Evolutionary conservation across 2,113 vertebrate species (phyloP).

Genomic region (Mungos mungo): DNA sequence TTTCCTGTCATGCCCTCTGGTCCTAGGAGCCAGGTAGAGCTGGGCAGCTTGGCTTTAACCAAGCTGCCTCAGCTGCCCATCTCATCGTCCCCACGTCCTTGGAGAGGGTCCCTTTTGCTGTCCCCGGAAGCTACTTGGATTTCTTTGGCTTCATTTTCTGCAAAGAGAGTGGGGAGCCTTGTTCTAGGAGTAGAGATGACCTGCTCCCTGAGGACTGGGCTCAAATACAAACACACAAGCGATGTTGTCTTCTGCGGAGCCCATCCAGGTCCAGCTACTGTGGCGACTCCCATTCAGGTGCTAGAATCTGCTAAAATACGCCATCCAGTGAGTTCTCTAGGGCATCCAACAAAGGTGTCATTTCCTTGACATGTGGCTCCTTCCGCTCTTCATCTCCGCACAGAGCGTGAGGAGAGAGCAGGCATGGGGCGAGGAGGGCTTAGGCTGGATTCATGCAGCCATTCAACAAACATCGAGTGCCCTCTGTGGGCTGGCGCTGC

Average conservation of each 20-base stretch:
- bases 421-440: background rate
- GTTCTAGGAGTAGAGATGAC: too few species aligned
- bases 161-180: background rate
- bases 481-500: rapidly evolving
- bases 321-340: background rate
- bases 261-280: background rate
- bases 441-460: background rate
- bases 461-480: background rate
- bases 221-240: background rate
- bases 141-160: background rate
- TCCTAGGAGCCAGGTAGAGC: background rate
- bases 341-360: background rate
- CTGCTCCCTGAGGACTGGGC: background rate
- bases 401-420: background rate
- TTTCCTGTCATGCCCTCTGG: rapidly evolving
- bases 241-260: background rate
- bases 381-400: background rate
- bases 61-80: rapidly evolving
- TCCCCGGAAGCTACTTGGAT: background rate
- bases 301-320: background rate
- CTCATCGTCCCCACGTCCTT: too few species aligned
- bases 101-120: background rate
- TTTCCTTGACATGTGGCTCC: background rate
- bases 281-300: background rate
- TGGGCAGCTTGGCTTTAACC: background rate